Base-by-base conservation (phyloP, 1,140 invertebrate genomes). In the Telenomus remus region DNA sequence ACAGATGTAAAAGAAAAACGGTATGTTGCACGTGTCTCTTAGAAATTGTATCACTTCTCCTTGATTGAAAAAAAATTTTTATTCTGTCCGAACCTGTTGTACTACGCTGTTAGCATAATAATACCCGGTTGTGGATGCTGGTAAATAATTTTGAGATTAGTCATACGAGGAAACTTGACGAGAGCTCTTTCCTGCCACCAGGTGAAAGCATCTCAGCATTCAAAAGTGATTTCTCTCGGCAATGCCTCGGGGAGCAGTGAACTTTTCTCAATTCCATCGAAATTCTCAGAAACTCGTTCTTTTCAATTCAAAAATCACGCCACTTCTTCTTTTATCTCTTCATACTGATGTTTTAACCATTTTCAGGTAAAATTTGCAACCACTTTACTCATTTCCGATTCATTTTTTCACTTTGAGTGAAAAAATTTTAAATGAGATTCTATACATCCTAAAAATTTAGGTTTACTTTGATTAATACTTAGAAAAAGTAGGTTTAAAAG, bases 221-320 rank as follows among this genome's bases (percentile, higher is more conserved):
- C 47, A 71, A 71, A 71, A 71, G 68, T 71, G 54, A 64, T 71
- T 63, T 71, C 68, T 71, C 68, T 57, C 46, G 15, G n/a, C 49
- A 33, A 51, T 47, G 33, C 59, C 54, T 63, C 15, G 48, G 33
- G 15, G 68, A 71, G 68, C 59, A 71, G 27, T 71, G 68, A 71
- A 71, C 68, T 71, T 71, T 51, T 64, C 59, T 59, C 44, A 12
- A 48, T 34, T 49, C 43, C 11, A 46, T 57, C 39, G 43, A 59
- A 56, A 51, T 65, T 56, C 61, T 10, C 34, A 4, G 27, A 50
- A 57, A 57, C 13, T 13, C n/a, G 19, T 56, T 66, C 51, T 13
- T n/a, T 34, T 34, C 54, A 15, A 44, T 44, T 50, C 42, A 19
- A 49, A 10, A 6, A 10, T 27, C 19, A 47, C 46, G 15, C 15